These are phyloP conservation scores for Trichogramma dendrolimi DNA, from an alignment of 2,888 invertebrate genomes.

Conservation along the genomic window DNA sequence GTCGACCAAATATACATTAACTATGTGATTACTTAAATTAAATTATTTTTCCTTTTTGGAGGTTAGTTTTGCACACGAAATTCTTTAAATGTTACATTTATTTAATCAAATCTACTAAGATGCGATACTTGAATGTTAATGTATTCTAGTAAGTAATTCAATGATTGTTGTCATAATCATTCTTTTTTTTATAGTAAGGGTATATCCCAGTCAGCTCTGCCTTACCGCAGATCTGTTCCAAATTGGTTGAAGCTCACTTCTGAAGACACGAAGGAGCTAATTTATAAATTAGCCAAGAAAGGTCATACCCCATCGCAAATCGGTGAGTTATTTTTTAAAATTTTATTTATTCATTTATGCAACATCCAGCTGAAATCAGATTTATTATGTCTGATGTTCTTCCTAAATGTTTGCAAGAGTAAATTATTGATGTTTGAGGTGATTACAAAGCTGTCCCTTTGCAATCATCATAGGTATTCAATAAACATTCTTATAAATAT, in stretches of 20 bases:
- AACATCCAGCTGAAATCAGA: slow-evolving; percentile 3
- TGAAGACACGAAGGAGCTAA: slow-evolving; percentile 97
- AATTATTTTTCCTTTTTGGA: neutral
- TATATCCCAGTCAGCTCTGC: slow-evolving; percentile 98
- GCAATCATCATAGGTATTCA: too few species aligned
- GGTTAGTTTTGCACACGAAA: neutral
- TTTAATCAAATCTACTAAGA: too few species aligned
- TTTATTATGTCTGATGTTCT: slow-evolving; percentile 23
- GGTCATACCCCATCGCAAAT: slow-evolving; percentile 99
- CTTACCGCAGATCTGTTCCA: slow-evolving; percentile 96
- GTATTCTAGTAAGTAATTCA: too few species aligned
- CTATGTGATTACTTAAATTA: neutral
- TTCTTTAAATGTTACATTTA: neutral
- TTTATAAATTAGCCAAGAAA: slow-evolving; percentile 96
- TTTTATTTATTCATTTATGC: too few species aligned
- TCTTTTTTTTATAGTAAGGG: slow-evolving; percentile 83
- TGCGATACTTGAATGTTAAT: too few species aligned
- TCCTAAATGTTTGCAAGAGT: neutral
- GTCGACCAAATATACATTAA: neutral
- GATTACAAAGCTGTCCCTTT: too few species aligned
- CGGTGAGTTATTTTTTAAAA: slow-evolving; percentile 60
- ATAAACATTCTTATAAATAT: too few species aligned
- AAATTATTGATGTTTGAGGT: too few species aligned
- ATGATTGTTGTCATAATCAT: slow-evolving; percentile 18
- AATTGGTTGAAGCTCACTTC: slow-evolving; percentile 96